phyloP scores from a whole-genome alignment of 1,140 invertebrate species.

The Pinna nobilis region DNA sequence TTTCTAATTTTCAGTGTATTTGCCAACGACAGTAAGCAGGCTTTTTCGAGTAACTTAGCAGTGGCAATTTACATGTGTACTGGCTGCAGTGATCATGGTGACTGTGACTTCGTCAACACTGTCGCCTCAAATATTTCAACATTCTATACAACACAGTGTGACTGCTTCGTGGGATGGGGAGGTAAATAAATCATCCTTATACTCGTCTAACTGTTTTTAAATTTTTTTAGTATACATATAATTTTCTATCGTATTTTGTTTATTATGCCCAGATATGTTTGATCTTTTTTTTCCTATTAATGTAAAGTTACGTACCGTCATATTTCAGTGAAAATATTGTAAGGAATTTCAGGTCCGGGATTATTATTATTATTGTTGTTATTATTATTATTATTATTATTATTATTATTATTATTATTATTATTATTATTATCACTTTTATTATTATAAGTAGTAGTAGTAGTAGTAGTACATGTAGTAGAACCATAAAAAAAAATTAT shows the following conservation, averaged over 20 bases:
- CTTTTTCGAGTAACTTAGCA: neutral
- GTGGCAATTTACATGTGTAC: neutral
- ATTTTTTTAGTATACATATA: neutral
- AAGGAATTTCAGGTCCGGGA: too few species aligned
- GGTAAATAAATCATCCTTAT: neutral
- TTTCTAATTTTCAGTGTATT: too few species aligned
- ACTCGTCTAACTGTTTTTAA: neutral
- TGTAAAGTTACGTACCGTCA: too few species aligned
- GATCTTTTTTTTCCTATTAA: too few species aligned
- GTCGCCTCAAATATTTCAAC: neutral
- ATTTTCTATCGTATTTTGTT: neutral
- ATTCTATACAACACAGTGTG: neutral
- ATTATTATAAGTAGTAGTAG: too few species aligned
- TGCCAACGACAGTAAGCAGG: neutral
- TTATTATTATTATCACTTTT: too few species aligned
- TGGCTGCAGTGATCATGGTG: constrained; percentile 9
- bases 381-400: too few species aligned
- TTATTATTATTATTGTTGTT: too few species aligned
- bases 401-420: too few species aligned
- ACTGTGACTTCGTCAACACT: neutral
- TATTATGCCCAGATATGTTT: neutral
- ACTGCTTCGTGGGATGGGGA: neutral
- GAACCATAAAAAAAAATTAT: too few species aligned
- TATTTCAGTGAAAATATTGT: too few species aligned
- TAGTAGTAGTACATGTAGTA: too few species aligned